Evolutionary conservation across 2,113 vertebrate species (phyloP), one percentile per base, ranked within the genome.

Genomic region (Mastomys coucha): DNA sequence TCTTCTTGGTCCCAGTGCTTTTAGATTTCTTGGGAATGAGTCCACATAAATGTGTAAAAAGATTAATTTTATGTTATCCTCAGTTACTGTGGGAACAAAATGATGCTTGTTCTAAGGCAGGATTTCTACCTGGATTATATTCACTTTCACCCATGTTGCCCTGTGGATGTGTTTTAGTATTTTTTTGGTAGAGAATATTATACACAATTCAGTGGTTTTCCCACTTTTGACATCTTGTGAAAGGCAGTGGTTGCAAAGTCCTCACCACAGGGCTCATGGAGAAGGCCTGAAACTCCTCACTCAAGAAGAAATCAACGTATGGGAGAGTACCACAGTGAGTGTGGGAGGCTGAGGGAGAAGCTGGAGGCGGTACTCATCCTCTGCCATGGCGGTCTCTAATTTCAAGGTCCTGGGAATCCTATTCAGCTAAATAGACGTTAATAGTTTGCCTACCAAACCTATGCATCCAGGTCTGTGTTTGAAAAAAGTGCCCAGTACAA

Each of bases 11-110:
- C 33, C 58, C 53, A 2, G 24, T 89, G 28, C 19, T 36, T 33
- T 85, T 9, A 78, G 69, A 49, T 3, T 88, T 20, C 73, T 93
- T 77, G 58, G 70, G 60, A 90, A 81, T 19, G 70, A 93, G 39
- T 69, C 36, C 5, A 63, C 12, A 51, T 49, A 78, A 93, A 96
- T 49, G 0, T 0, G 5, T 36, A 36, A 92, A 1, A 56, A 6
- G 73, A 88, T 77, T 86, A n/a, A 72, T 75, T 94, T 82, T 7
- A 24, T 51, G 91, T 49, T 92, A 10, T 77, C 28, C n/a, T 95
- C 45, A 92, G 42, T 51, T 88, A 53, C 60, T 60, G 16, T 72
- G 33, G 63, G 89, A 88, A 28, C 8, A 58, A 96, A 81, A 39
- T 63, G 16, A 2, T 75, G 36, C 87, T 33, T 89, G 1, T 65